A percentile compares a stretch with the other conserved stretches of the same genome.
Evolutionary conservation across 2,113 vertebrate species (phyloP).

Genomic region (Macaca mulatta): DNA sequence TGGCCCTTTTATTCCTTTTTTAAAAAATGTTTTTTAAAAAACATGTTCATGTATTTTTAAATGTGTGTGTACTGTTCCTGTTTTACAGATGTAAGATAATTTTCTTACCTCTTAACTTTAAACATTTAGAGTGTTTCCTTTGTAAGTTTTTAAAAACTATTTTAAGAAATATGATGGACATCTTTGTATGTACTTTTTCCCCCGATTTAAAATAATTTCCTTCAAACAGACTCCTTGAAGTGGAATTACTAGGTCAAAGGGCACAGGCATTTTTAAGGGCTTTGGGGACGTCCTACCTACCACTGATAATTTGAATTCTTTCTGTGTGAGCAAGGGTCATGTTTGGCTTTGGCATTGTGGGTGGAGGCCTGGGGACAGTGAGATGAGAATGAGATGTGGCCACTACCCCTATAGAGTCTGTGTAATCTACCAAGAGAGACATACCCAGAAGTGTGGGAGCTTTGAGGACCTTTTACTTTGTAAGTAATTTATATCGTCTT

Average conservation of each 20-base stretch:
- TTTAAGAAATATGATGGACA: slow-evolving; percentile 22
- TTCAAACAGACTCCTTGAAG: slow-evolving; percentile 21
- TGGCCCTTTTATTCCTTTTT: background rate
- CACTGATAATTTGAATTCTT: background rate
- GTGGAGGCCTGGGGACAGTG: background rate
- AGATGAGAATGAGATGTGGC: background rate
- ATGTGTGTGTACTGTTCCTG: background rate
- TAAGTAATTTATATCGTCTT: slow-evolving; percentile 7
- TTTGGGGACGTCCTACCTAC: background rate
- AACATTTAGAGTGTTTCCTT: slow-evolving; percentile 5
- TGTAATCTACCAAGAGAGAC: background rate
- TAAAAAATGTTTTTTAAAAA: background rate
- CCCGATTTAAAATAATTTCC: slow-evolving; percentile 34
- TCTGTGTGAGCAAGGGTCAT: background rate
- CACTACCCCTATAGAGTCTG: background rate
- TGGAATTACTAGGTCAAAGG: background rate
- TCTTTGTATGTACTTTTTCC: background rate
- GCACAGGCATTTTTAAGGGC: background rate
- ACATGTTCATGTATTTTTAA: slow-evolving; percentile 1
- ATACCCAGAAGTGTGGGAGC: background rate
- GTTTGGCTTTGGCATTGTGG: background rate
- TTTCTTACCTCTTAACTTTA: background rate
- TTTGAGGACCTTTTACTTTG: background rate
- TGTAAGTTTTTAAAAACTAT: background rate
- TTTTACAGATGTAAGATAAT: background rate